Evolutionary conservation across 2,797 vertebrate species (phyloP), one percentile per base, ranked within the genome.

Genomic region (Ispidina picta): DNA sequence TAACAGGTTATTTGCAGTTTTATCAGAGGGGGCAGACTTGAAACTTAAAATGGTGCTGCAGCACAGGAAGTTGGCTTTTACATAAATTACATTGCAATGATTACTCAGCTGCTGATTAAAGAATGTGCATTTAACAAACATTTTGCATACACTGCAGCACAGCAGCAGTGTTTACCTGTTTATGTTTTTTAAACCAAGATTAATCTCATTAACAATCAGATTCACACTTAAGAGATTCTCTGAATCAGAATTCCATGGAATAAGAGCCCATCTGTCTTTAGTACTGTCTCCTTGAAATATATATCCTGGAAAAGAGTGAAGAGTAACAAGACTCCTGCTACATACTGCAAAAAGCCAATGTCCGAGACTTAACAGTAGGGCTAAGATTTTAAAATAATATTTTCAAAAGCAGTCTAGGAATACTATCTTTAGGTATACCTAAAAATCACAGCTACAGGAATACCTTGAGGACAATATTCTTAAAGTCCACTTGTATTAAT

Each of bases 291-390:
- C 19, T 82, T 72, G 16, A 14, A 59, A 69, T 68, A 69, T 43
- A 6, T 5, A 16, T 55, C 12, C 26, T 74, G 43, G 60, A 78
- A 88, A 65, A 75, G 5, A 59, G 15, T 2, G 3, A 31, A 21
- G 43, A 43, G 25, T 55, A 22, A 49, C 10, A n/a, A 8, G 4
- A 64, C 20, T 62, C 37, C 29, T 56, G 31, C 51, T 81, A 25
- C 12, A 17, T 0, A 1, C 4, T 43, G 12, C 9, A n/a, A 21
- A 18, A 75, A 68, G 35, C 29, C 25, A 41, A 1, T n/a, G 12
- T 63, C 35, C 58, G 17, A 70, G 31, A 21, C 26, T 52, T 69
- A 29, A 0, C 19, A 52, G 28, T 21, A 73, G 48, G 20, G 19
- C 29, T 70, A 70, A 84, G 39, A 44, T 10, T 87, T 56, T 63